Conservation (phyloP, 2,797 vertebrate species). For the Synanceia verrucosa region DNA sequence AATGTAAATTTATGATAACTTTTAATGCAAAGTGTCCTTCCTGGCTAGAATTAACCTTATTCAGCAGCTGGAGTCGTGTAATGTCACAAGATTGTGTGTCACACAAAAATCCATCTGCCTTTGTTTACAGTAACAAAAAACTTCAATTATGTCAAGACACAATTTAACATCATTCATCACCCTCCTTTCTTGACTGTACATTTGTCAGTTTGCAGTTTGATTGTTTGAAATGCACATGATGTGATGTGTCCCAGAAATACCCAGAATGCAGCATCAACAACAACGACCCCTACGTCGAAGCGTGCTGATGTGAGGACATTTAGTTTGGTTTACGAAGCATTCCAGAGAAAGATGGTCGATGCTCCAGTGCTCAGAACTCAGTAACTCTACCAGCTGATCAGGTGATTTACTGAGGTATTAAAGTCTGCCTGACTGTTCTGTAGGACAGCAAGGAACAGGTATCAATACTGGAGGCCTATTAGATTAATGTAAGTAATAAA, state of each 20-base stretch:
- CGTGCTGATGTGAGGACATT: neutral
- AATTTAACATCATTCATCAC: neutral
- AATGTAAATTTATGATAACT: too few species aligned
- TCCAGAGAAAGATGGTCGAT: neutral
- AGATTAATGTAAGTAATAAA: slow-evolving; percentile 44
- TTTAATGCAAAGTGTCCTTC: too few species aligned
- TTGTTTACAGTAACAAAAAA: neutral
- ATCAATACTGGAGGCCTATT: slow-evolving; percentile 18
- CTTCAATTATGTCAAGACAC: neutral
- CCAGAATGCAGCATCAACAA: too few species aligned
- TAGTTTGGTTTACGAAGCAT: neutral
- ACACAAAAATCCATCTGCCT: too few species aligned
- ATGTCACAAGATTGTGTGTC: too few species aligned
- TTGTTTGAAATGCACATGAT: neutral
- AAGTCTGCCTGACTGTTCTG: slow-evolving; percentile 13
- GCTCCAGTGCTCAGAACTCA: neutral
- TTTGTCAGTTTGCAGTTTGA: neutral
- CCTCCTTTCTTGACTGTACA: neutral
- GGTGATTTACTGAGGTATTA: slow-evolving; percentile 26
- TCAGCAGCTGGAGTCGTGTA: too few species aligned
- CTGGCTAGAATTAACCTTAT: too few species aligned
- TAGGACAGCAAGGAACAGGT: slow-evolving; percentile 6
- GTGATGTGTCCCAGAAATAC: neutral
- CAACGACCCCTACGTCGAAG: neutral
- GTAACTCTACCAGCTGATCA: slow-evolving; percentile 3